Base-by-base conservation (phyloP, 2,888 invertebrate genomes). In the Rhingia campestris region DNA sequence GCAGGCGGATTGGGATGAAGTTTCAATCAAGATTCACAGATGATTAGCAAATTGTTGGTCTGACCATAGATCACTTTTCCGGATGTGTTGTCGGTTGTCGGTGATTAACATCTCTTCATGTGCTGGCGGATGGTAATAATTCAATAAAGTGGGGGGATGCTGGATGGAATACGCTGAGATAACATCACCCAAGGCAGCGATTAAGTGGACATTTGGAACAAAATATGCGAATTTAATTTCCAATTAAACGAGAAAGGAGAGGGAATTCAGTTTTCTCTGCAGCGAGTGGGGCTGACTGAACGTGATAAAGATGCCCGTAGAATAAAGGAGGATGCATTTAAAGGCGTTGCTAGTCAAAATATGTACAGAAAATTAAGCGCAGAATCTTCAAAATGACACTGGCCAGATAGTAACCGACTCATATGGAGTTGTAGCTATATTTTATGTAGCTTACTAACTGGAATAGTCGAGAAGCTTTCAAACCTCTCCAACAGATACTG, bases 11-110 rank as follows among this genome's bases (percentile, higher is more conserved):
- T 12, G 33, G 56, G 41, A 14, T 69, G 73, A 73, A 82, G 69
- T 74, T 82, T 82, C 79, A 82, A 82, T 82, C 82, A 79, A 82
- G 82, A 82, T 79, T 77, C 73, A 69, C 73, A 77, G 67, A 73
- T 74, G 82, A 82, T 82, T 79, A 77, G 79, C 69, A 82, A 82
- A 79, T 82, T 82, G 82, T 79, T 79, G 69, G 69, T 69, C 39
- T 64, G 73, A 53, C 73, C 82, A 74, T 79, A 82, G 63, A 77
- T 82, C 82, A 82, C 73, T 77, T 69, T 63, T 47, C 56, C 77
- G 77, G 77, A 82, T 82, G 67, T 79, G 79, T 73, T 82, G 77
- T 73, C 73, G 77, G 51, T 51, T 59, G 59, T 2, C 33, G 32
- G 59, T 61, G 59, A 72, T 72, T 61, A 61, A 70, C 41, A 70